Base-by-base conservation (phyloP, 2,888 invertebrate genomes). In the Microplitis deprimator region DNA sequence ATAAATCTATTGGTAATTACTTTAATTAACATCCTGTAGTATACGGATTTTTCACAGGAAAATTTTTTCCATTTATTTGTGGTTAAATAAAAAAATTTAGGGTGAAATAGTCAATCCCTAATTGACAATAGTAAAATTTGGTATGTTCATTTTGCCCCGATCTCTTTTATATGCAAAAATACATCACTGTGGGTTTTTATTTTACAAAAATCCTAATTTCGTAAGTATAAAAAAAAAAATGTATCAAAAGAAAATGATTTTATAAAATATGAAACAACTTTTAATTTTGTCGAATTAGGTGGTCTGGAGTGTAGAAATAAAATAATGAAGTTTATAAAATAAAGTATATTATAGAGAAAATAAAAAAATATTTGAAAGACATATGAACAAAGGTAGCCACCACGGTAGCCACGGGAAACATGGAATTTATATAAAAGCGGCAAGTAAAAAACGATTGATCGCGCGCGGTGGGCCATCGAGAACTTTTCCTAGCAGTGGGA, bases 401-500 rank as follows among this genome's bases (percentile, higher is more conserved):
- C 73, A 50, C 64, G 60, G 68, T 69, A 70, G 64, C 69, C 64
- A 39, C 20, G 6, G 41, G 77, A 40, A 72, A 64, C 64, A 13
- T 64, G 29, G 13, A 65, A 50, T 70, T 59, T 10, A 70, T 70
- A 38, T 70, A 29, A 17, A 41, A 59, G 50, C 50, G 50, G 50
- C 50, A 50, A 50, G 50, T 69, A 10, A 5, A 16, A 29, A 69
- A 41, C 50, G 59, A 29, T 10, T 17, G 60, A 70, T 59, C 16
- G 41, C 41, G 50, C 17, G 68, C 68, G 41, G 68, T 41, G 68
- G 68, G 50, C 50, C 8, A 50, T 50, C 50, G 50, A 7, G 13
- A 29, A 29, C 29, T 50, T 50, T 50, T 50, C 50, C 50, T 50
- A 50, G 50, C 50, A 50, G 50, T 50, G 13, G 50, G 50, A 50